These are phyloP conservation scores for Dioctria rufipes DNA, from an alignment of 2,888 invertebrate genomes.

Conservation along the genomic window DNA sequence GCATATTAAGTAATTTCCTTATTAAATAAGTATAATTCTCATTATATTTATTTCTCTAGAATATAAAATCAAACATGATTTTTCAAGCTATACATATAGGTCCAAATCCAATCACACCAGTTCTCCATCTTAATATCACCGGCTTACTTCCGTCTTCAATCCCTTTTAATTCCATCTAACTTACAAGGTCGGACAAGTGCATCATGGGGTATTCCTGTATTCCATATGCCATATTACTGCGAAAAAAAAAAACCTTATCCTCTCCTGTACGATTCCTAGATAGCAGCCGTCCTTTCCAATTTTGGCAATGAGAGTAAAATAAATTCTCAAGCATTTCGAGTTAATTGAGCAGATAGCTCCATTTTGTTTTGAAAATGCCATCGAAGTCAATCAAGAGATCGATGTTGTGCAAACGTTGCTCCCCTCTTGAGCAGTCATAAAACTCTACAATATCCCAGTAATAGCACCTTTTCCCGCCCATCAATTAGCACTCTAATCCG, in stretches of 20 bases:
- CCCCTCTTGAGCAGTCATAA: slow-evolving; percentile 14
- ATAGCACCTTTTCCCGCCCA: slow-evolving; percentile 47
- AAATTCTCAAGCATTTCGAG: neutral
- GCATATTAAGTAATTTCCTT: too few species aligned
- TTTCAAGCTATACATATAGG: too few species aligned
- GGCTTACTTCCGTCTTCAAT: too few species aligned
- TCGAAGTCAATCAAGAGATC: slow-evolving; percentile 27
- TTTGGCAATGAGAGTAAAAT: neutral
- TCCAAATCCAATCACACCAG: too few species aligned
- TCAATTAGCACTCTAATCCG: slow-evolving; percentile 56
- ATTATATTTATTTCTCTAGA: too few species aligned
- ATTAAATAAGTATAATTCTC: too few species aligned
- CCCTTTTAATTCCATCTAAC: too few species aligned
- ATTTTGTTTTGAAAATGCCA: slow-evolving; percentile 8
- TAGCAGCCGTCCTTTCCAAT: neutral
- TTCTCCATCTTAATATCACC: too few species aligned
- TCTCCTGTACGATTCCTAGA: neutral
- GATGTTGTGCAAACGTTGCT: slow-evolving; percentile 14
- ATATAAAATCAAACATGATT: too few species aligned
- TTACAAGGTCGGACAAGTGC: too few species aligned
- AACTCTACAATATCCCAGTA: slow-evolving; percentile 11
- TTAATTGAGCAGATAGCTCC: slow-evolving; percentile 13
- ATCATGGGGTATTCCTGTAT: too few species aligned
- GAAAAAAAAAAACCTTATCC: neutral
- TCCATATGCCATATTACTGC: too few species aligned